These are phyloP conservation scores for Acanthosepion esculentum DNA, from an alignment of 2,888 invertebrate species.

Conservation along the genomic window DNA sequence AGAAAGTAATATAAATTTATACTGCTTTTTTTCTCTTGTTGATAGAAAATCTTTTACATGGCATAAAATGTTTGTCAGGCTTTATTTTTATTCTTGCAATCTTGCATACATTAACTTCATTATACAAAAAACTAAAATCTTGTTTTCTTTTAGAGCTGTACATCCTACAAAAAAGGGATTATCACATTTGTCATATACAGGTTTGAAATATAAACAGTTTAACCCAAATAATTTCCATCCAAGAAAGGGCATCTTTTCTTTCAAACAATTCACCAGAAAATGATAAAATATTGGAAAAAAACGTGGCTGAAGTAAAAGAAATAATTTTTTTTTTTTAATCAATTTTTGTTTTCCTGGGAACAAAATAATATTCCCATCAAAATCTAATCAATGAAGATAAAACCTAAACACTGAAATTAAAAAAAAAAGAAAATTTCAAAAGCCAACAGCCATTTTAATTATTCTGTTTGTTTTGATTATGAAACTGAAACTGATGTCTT, in stretches of 20 bases:
- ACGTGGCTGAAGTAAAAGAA: neutral
- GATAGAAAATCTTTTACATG: neutral
- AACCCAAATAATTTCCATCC: neutral
- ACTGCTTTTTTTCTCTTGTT: no score
- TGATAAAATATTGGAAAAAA: neutral
- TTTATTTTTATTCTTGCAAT: neutral
- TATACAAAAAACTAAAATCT: neutral
- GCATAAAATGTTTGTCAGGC: neutral
- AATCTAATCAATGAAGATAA: neutral
- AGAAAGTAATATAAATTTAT: no score
- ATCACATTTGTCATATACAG: neutral
- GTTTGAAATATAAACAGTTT: neutral
- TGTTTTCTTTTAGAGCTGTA: neutral
- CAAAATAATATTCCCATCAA: neutral
- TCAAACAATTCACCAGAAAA: neutral
- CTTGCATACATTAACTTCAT: neutral
- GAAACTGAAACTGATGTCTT: neutral
- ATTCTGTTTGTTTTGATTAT: neutral
- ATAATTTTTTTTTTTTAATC: neutral
- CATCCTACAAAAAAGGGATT: neutral
- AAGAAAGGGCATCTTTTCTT: neutral
- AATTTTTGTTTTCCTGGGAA: neutral
- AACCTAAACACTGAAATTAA: neutral
- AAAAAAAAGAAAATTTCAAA: neutral
- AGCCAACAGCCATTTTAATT: neutral